Base-by-base conservation (phyloP, 2,888 invertebrate genomes). In the Helobdella robusta region DNA sequence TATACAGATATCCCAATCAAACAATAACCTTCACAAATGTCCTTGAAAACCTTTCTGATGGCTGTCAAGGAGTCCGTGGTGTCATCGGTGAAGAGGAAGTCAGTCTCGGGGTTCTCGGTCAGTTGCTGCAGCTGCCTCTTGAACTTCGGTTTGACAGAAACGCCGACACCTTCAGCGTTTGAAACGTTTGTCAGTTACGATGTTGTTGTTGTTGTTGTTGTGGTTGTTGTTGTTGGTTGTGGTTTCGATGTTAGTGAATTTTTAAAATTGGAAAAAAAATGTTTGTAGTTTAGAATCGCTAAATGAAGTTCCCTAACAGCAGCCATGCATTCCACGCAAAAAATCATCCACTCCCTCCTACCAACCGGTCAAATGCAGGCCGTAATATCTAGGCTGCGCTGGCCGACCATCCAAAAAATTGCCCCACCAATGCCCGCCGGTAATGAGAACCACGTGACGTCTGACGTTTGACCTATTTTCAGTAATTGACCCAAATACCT, bases 361-460 rank as follows among this genome's bases (percentile, higher is more conserved):
- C 36, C 11, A 11, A 6, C 67, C 67, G 32, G 64, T 67, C 46
- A 69, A 40, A 28, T 66, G 66, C 18, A 69, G 60, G 28, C 56
- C 66, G 30, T 35, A 32, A 23, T 52, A 60, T 34, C 48, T 66
- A 23, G 54, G 70, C 64, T 32, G 52, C 28, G 28, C n/a, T n/a
- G n/a, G n/a, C n/a, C n/a, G n/a, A n/a, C n/a, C n/a, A n/a, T n/a
- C n/a, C n/a, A n/a, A n/a, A n/a, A n/a, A n/a, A n/a, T n/a, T 67
- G 54, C 67, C 68, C 25, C 67, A 68, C 36, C 67, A 36, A 30
- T 68, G 44, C 2, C 70, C 68, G n/a, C 69, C 66, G 2, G 69
- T 69, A 44, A 70, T 60, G 50, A 70, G 62, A 5, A 70, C 67
- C 20, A 63, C 67, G 40, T 65, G 68, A 65, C 69, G 68, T 2